phyloP scores from a whole-genome alignment of 2,797 vertebrate genomes.

The Helarctos malayanus region DNA sequence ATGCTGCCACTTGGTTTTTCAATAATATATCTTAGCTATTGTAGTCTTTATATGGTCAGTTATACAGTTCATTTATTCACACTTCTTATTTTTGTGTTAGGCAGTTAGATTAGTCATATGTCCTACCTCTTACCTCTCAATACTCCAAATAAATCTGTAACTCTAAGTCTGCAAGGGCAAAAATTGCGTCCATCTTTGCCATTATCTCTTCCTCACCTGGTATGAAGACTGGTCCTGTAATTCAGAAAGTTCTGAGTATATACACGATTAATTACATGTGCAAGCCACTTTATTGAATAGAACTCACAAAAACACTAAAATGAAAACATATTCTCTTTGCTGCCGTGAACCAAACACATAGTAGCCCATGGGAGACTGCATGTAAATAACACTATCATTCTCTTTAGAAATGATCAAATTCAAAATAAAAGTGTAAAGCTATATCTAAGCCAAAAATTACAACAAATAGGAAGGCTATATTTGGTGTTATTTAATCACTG shows the following conservation, averaged over 20 bases:
- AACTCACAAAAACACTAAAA: not conserved
- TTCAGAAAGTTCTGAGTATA: not conserved
- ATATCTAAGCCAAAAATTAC: not conserved
- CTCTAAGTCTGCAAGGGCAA: not conserved
- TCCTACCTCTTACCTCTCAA: not conserved
- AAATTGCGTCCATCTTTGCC: not conserved
- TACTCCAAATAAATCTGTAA: not conserved
- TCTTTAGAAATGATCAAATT: constrained; percentile 29
- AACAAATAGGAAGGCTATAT: not conserved
- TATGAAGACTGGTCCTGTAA: not conserved
- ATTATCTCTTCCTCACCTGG: not conserved
- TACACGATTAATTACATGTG: not conserved
- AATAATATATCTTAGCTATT: not conserved
- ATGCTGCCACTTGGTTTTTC: not conserved
- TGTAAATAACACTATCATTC: not conserved
- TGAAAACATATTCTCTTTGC: not conserved
- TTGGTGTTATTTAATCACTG: not conserved
- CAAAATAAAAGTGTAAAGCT: constrained; percentile 11
- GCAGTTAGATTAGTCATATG: not conserved
- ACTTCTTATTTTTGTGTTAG: not conserved
- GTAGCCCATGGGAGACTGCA: not conserved
- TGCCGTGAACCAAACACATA: not conserved
- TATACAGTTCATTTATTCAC: not conserved
- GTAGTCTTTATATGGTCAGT: not conserved
- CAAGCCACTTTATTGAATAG: not conserved